A percentile compares a stretch with the other conserved stretches of the same genome.
Conservation (phyloP, 2,113 vertebrate species). For the Pseudolaguvia tuberculata region DNA sequence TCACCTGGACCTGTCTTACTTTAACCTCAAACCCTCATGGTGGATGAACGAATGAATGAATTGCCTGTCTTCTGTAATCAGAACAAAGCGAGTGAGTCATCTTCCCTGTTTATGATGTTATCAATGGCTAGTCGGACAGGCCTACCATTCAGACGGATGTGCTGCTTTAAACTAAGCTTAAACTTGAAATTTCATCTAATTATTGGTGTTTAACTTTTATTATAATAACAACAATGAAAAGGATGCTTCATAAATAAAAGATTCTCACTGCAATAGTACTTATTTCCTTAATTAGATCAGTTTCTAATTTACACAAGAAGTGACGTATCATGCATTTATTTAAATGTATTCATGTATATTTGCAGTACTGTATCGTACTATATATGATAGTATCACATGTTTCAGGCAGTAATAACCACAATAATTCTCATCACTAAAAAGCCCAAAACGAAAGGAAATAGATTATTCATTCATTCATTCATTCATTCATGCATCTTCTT, state of each 20-base stretch:
- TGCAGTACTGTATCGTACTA: too few relatives aligned
- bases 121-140: background rate
- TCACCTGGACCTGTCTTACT: conserved; percentile 29
- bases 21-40: conserved; percentile 18
- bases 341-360: too few relatives aligned
- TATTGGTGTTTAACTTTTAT: background rate
- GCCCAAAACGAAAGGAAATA: too few relatives aligned
- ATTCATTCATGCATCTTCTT: too few relatives aligned
- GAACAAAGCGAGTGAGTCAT: conserved; percentile 16
- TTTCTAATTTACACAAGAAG: too few relatives aligned
- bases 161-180: background rate
- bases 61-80: conserved; percentile 22
- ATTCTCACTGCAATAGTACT: background rate
- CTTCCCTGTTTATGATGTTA: conserved; percentile 1
- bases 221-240: background rate
- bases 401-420: too few relatives aligned
- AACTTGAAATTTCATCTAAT: background rate
- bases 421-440: too few relatives aligned
- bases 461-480: too few relatives aligned
- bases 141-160: background rate
- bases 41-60: conserved; percentile 25
- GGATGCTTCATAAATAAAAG: background rate
- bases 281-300: too few relatives aligned
- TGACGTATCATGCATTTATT: too few relatives aligned
- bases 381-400: too few relatives aligned